Evolutionary conservation across 2,797 vertebrate species (phyloP).

Genomic region (Atherinosoma microstoma): DNA sequence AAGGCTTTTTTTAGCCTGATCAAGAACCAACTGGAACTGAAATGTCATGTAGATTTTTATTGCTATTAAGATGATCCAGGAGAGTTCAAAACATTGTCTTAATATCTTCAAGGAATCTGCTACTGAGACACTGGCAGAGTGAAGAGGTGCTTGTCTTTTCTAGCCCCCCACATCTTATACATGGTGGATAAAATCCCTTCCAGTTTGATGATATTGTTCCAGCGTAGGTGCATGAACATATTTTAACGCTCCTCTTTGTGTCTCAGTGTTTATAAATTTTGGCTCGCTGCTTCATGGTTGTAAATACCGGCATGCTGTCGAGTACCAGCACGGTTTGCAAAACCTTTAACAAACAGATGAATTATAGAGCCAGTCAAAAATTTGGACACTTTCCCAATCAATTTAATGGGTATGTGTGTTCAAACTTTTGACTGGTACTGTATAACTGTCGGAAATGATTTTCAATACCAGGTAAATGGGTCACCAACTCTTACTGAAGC

Average conservation of each 20-base stretch:
- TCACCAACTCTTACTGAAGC: slow-evolving; percentile 14
- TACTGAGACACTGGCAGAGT: not conserved
- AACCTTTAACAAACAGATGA: slow-evolving; percentile 17
- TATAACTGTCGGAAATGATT: too few relatives aligned
- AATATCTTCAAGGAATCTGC: not conserved
- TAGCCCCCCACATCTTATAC: not conserved
- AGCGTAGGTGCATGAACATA: not conserved
- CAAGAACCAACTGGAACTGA: not conserved
- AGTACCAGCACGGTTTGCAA: not conserved
- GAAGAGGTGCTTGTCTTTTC: not conserved
- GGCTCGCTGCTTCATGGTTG: not conserved
- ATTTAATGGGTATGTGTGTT: not conserved
- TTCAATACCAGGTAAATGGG: slow-evolving; percentile 27
- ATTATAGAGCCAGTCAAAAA: not conserved
- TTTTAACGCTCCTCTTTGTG: not conserved
- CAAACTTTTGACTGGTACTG: not conserved
- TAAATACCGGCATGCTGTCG: not conserved
- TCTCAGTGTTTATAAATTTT: not conserved
- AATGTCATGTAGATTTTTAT: not conserved
- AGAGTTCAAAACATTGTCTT: not conserved
- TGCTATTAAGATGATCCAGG: not conserved
- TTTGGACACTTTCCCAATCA: not conserved
- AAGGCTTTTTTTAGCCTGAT: not conserved
- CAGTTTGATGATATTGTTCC: not conserved
- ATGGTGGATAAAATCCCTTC: not conserved